Evolutionary conservation across 2,113 vertebrate genomes (phyloP).

Genomic region (Colinus virginianus): DNA sequence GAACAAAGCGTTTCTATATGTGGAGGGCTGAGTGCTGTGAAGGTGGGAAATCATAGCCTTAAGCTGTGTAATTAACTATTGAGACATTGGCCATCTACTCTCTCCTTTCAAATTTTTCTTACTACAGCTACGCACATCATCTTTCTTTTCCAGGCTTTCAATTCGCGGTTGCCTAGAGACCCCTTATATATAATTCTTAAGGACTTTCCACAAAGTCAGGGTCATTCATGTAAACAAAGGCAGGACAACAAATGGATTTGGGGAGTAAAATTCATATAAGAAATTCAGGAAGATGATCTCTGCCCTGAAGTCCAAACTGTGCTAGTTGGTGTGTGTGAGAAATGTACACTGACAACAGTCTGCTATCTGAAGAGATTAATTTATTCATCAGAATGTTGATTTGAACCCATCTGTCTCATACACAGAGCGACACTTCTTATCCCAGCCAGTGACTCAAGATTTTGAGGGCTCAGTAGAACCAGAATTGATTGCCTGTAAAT

Average conservation of each 20-base stretch:
- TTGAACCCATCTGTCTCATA: not conserved
- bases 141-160: not conserved
- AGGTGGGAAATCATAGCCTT: not conserved
- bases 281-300: not conserved
- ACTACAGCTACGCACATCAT: not conserved
- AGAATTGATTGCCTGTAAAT: slow-evolving; percentile 52
- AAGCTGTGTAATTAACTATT: not conserved
- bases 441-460: not conserved
- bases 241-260: not conserved
- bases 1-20: not conserved
- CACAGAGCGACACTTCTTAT: not conserved
- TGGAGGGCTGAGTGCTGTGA: not conserved
- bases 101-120: not conserved
- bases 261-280: not conserved
- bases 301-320: not conserved
- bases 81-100: not conserved
- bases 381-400: not conserved
- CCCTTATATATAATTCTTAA: not conserved
- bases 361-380: not conserved
- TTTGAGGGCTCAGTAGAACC: slow-evolving; percentile 2
- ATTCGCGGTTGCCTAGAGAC: not conserved
- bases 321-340: not conserved
- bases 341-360: not conserved
- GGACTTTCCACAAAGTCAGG: not conserved
- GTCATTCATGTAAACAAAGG: fast-evolving